These are phyloP conservation scores for Pangasianodon gigas DNA, from an alignment of 2,113 vertebrate species.

Conservation along the genomic window DNA sequence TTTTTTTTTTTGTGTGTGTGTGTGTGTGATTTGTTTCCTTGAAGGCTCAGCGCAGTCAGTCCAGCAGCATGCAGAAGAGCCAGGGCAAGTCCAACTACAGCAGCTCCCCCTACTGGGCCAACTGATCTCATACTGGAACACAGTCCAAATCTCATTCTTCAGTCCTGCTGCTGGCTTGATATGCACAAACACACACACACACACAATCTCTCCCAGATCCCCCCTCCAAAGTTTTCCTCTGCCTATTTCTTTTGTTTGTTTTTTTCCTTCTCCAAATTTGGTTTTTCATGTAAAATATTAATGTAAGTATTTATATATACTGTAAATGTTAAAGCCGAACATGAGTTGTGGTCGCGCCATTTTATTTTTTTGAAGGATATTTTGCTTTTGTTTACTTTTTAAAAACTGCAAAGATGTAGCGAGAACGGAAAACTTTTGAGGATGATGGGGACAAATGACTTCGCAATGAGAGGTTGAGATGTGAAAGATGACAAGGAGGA, in stretches of 20 bases:
- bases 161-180: conserved; percentile 31
- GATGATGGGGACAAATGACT: conserved; percentile 48
- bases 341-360: conserved; percentile 76
- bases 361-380: conserved; percentile 81
- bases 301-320: conserved; percentile 85
- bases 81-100: conserved; percentile 78
- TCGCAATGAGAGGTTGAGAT: conserved; percentile 64
- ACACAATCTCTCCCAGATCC: conserved; percentile 1
- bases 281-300: conserved; percentile 84
- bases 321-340: conserved; percentile 80
- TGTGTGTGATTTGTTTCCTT: not conserved
- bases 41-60: conserved; percentile 73
- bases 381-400: conserved; percentile 73
- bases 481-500: conserved; percentile 59
- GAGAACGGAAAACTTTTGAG: conserved; percentile 59
- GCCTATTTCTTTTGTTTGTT: conserved; percentile 65
- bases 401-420: conserved; percentile 77
- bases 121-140: conserved; percentile 62
- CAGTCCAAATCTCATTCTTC: conserved; percentile 19
- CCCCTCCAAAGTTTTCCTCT: conserved; percentile 69
- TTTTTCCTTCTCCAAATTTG: conserved; percentile 65
- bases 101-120: conserved; percentile 79
- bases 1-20: too few species aligned
- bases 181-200: conserved; percentile 17
- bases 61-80: conserved; percentile 77